phyloP scores from a whole-genome alignment of 2,797 vertebrate species.

The Xenopus petersii region DNA sequence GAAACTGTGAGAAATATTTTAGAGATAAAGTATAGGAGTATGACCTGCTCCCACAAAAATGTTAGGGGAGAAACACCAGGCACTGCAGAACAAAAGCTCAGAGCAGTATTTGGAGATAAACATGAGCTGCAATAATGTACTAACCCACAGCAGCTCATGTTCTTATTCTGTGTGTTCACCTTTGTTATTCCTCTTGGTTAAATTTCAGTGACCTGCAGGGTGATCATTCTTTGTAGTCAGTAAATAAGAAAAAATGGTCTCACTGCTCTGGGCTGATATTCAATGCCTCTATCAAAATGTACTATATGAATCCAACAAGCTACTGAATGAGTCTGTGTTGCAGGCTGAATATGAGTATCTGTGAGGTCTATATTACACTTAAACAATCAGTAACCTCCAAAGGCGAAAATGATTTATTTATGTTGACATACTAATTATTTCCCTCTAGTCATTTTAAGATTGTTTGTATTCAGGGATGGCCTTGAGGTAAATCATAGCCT shows the following conservation, averaged over 20 bases:
- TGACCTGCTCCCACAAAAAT: constrained; percentile 2
- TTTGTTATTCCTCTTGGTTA: constrained; percentile 19
- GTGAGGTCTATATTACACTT: too few relatives aligned
- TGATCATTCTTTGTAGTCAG: constrained; percentile 10
- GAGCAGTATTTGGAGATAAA: background rate
- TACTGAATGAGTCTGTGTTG: too few relatives aligned
- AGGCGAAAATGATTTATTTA: too few relatives aligned
- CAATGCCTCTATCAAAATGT: background rate
- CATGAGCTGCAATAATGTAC: background rate
- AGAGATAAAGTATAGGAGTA: constrained; percentile 23
- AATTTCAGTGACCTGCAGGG: constrained; percentile 20
- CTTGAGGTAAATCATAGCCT: too few relatives aligned
- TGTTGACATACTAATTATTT: too few relatives aligned
- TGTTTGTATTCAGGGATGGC: too few relatives aligned
- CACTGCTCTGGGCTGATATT: constrained; percentile 6
- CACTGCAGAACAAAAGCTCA: background rate
- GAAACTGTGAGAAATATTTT: constrained; percentile 17
- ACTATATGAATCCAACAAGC: background rate
- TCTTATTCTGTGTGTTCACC: constrained; percentile 9
- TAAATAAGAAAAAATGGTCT: constrained; percentile 6
- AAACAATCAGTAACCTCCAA: too few relatives aligned
- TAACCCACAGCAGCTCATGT: background rate
- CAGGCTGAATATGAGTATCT: too few relatives aligned
- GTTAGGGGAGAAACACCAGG: too few relatives aligned
- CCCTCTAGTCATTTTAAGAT: too few relatives aligned